Evolutionary conservation across 1,140 invertebrate species (phyloP).

Genomic region (Nautilus pompilius): DNA sequence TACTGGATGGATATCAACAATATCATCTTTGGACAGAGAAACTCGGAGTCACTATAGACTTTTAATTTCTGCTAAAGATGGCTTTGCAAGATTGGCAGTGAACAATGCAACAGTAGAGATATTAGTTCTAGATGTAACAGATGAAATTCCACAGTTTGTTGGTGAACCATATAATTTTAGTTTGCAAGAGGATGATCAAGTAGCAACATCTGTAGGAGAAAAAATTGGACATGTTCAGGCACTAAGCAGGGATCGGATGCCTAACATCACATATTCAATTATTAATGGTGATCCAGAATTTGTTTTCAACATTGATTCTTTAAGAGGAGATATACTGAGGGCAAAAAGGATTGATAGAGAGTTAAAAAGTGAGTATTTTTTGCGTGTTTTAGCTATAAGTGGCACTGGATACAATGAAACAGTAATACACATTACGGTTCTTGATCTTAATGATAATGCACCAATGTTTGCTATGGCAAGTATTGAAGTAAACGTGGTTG

Average conservation of each 20-base stretch:
- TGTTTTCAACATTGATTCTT: slow-evolving; percentile 50
- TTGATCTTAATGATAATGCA: slow-evolving; percentile 89
- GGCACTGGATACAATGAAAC: slow-evolving; percentile 23
- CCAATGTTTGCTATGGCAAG: slow-evolving; percentile 72
- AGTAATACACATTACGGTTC: slow-evolving; percentile 50
- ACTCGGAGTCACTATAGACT: slow-evolving; percentile 18
- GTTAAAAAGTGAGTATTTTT: slow-evolving; percentile 21
- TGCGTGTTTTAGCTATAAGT: slow-evolving; percentile 39
- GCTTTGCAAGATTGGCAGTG: slow-evolving; percentile 17
- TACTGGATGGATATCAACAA: slow-evolving; percentile 31
- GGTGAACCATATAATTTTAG: slow-evolving; percentile 71
- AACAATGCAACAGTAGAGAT: slow-evolving; percentile 29
- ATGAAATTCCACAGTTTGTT: slow-evolving; percentile 26
- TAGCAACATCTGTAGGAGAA: slow-evolving; percentile 59
- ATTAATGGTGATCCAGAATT: slow-evolving; percentile 66
- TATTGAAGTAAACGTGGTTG: slow-evolving; percentile 72
- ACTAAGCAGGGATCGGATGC: slow-evolving; percentile 39
- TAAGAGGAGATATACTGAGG: slow-evolving; percentile 48
- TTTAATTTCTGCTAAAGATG: slow-evolving; percentile 26
- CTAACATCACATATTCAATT: slow-evolving; percentile 71
- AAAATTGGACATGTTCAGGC: slow-evolving; percentile 76
- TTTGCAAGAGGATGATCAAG: slow-evolving; percentile 70
- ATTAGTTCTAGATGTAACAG: slow-evolving; percentile 22
- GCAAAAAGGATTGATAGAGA: slow-evolving; percentile 46
- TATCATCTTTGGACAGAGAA: slow-evolving; percentile 12